Evolutionary conservation across 2,113 vertebrate genomes (phyloP).

Genomic region (Parus major): DNA sequence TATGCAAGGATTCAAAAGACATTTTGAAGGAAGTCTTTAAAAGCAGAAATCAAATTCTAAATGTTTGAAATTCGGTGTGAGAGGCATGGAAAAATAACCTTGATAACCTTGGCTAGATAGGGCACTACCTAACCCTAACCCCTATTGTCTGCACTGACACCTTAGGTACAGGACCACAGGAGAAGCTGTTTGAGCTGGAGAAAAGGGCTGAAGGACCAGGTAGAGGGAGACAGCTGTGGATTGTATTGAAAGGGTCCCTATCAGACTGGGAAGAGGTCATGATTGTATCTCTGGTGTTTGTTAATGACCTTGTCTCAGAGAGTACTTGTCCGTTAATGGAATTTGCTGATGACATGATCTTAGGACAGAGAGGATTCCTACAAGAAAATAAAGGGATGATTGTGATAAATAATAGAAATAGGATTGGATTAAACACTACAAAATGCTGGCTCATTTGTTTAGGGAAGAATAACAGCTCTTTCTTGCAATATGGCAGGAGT

Average conservation of each 20-base stretch:
- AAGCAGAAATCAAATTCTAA: neutral
- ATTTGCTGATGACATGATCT: neutral
- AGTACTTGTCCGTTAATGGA: neutral
- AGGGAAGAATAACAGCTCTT: neutral
- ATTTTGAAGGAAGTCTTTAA: neutral
- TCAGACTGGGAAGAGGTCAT: neutral
- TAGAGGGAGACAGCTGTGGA: neutral
- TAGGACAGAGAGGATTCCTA: neutral
- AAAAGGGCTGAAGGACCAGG: neutral
- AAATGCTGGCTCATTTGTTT: neutral
- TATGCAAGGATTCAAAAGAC: neutral
- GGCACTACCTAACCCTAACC: neutral
- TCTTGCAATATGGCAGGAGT: neutral
- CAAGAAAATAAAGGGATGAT: neutral
- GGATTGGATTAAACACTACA: neutral
- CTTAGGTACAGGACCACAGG: neutral
- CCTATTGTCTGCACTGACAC: neutral
- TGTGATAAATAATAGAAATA: neutral
- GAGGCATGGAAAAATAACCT: neutral
- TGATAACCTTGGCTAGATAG: neutral
- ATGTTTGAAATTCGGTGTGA: neutral
- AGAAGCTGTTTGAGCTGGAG: neutral
- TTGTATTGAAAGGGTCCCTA: neutral
- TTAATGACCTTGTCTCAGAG: neutral
- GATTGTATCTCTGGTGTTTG: rapidly evolving